Percentiles rank a stretch among this genome's conserved stretches.
Conservation (phyloP, 2,113 vertebrate species). For the Mirounga angustirostris region DNA sequence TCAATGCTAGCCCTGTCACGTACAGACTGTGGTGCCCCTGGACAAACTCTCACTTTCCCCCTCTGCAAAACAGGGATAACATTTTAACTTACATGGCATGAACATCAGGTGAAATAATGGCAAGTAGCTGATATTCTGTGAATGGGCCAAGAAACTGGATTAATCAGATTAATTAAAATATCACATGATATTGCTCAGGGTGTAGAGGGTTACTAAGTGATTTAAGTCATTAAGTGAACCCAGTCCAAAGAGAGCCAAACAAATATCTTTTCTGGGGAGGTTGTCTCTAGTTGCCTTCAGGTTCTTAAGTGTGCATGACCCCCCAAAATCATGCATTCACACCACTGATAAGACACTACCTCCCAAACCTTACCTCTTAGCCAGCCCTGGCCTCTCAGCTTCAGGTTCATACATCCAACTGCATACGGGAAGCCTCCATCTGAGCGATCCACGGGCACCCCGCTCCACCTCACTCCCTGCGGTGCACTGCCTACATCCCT, state of each 20-base stretch:
- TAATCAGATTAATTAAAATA: not conserved
- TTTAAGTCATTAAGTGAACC: not conserved
- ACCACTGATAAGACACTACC: not conserved
- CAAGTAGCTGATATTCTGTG: not conserved
- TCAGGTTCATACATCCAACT: not conserved
- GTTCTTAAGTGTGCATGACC: not conserved
- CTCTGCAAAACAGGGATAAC: not conserved
- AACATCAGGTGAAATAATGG: not conserved
- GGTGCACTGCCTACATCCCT: not conserved
- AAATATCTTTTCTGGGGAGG: not conserved
- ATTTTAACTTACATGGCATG: not conserved
- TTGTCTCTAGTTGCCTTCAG: conserved; percentile 32
- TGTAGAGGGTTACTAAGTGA: not conserved
- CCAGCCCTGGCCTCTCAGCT: not conserved
- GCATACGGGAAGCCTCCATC: not conserved
- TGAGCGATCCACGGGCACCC: not conserved
- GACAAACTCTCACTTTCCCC: not conserved
- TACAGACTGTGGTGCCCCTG: no score
- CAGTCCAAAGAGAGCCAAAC: not conserved
- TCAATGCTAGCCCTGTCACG: not conserved
- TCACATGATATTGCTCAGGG: not conserved
- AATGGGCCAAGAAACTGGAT: not conserved
- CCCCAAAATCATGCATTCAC: not conserved
- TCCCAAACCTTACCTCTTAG: not conserved
- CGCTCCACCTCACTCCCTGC: not conserved